Conservation (phyloP, 2,113 vertebrate species). For the Grus americana region DNA sequence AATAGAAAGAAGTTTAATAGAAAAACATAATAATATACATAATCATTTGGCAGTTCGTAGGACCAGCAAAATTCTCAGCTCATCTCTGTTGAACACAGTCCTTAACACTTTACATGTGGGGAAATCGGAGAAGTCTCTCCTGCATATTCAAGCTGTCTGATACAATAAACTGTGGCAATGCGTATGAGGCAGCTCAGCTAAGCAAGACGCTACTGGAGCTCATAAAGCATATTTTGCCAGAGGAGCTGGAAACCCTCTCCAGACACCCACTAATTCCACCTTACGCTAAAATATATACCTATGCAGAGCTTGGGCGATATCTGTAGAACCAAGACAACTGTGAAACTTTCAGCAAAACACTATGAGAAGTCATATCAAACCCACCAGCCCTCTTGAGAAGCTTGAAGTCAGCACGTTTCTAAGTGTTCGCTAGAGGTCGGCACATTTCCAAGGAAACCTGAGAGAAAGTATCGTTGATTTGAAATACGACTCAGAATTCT, state of each 20-base stretch:
- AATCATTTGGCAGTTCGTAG: not conserved
- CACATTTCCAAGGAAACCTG: conserved; percentile 11
- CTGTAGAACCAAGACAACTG: not conserved
- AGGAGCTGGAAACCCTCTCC: not conserved
- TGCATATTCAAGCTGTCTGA: not conserved
- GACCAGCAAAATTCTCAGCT: not conserved
- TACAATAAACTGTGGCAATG: not conserved
- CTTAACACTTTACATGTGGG: not conserved
- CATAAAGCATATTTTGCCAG: fast-evolving
- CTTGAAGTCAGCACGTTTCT: not conserved
- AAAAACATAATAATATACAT: not conserved
- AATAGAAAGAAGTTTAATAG: not conserved
- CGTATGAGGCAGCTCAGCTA: not conserved
- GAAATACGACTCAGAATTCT: not conserved
- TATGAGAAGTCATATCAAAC: not conserved
- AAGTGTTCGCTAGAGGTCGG: not conserved
- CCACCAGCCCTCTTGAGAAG: not conserved
- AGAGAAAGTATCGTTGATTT: not conserved
- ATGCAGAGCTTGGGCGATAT: not conserved
- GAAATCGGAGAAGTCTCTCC: not conserved
- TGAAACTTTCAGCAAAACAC: not conserved
- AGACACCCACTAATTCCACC: not conserved
- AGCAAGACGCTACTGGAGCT: not conserved
- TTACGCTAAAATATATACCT: not conserved
- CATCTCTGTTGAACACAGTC: not conserved